Evolutionary conservation across 2,113 vertebrate species (phyloP).

Genomic region (Guaruba guarouba): DNA sequence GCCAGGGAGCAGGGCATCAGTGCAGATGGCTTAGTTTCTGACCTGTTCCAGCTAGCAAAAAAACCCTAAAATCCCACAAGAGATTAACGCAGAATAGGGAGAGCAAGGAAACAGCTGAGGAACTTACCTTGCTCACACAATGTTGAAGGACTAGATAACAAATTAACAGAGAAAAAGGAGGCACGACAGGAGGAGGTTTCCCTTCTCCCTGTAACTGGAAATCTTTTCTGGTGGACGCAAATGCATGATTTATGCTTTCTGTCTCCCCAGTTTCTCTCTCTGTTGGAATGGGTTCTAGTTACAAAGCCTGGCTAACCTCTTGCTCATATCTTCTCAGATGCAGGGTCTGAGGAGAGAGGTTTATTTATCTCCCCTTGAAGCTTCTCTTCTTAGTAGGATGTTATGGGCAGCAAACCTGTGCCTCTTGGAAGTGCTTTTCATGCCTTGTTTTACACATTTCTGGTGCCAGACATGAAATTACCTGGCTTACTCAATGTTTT

Average conservation of each 20-base stretch:
- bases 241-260: neutral
- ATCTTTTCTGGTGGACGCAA: neutral
- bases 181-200: neutral
- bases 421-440: neutral
- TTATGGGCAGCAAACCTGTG: neutral
- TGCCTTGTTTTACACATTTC: neutral
- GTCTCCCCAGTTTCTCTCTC: neutral
- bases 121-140: neutral
- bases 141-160: neutral
- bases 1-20: too few species aligned
- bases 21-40: neutral
- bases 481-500: neutral
- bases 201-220: neutral
- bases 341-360: neutral
- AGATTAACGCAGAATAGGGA: neutral
- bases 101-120: neutral
- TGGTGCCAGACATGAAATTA: neutral
- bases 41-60: neutral
- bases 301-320: neutral
- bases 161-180: neutral
- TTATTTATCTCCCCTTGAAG: neutral
- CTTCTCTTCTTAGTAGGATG: neutral
- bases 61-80: accelerated
- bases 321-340: neutral
- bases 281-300: neutral